These are phyloP conservation scores for Perognathus longimembris DNA, from an alignment of 2,113 vertebrate genomes.

Conservation along the genomic window DNA sequence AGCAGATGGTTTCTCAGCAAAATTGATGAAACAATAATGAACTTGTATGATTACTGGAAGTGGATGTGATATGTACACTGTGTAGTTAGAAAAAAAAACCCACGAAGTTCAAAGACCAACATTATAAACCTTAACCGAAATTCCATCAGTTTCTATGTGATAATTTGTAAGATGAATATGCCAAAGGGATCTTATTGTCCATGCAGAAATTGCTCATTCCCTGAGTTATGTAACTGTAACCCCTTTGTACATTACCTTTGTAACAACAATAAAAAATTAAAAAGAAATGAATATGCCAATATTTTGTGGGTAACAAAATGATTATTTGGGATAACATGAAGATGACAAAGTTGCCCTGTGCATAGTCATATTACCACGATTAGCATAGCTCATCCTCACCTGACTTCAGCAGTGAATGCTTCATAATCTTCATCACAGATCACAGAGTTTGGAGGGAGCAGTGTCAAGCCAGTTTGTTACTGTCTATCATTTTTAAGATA, in stretches of 20 bases:
- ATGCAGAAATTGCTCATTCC: no score
- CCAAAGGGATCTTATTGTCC: background rate
- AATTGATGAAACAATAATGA: conserved; percentile 20
- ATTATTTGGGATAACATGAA: background rate
- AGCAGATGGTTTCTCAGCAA: conserved; percentile 1
- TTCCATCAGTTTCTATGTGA: background rate
- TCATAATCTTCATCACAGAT: no score
- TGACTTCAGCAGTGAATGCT: background rate
- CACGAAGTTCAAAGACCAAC: background rate
- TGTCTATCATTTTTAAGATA: no score
- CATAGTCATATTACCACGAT: background rate
- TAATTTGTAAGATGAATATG: conserved; percentile 21
- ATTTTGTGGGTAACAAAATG: conserved; percentile 20
- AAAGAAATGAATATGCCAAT: background rate
- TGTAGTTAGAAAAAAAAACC: background rate
- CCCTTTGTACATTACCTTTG: no score
- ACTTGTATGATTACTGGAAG: background rate
- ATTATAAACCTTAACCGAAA: background rate
- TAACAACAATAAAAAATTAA: no score
- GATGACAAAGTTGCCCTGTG: background rate
- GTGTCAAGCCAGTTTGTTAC: no score
- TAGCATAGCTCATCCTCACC: background rate
- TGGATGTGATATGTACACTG: background rate
- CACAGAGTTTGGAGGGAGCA: no score
- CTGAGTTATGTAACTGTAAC: no score